phyloP scores from a whole-genome alignment of 2,113 vertebrate species.

The Melanerpes formicivorus region DNA sequence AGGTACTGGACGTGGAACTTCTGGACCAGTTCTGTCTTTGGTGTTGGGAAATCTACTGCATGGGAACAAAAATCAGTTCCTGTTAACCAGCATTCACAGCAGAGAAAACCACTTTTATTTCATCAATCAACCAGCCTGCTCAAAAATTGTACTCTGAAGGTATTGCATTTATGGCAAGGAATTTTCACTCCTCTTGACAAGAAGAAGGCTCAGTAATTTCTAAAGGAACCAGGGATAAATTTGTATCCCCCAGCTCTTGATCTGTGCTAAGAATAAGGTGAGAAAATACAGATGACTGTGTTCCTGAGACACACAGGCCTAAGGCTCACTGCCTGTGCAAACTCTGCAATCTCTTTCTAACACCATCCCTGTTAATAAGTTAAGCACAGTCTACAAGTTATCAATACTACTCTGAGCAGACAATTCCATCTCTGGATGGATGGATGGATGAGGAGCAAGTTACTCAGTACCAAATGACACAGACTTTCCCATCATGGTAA shows the following conservation, averaged over 20 bases:
- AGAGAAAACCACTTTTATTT: not conserved
- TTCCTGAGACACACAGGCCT: not conserved
- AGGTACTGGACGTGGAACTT: constrained; percentile 95
- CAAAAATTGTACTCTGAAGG: not conserved
- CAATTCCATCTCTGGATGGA: not conserved
- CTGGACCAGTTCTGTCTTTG: constrained; percentile 97
- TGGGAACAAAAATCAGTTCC: constrained; percentile 55
- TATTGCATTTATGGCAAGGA: not conserved
- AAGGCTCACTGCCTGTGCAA: not conserved
- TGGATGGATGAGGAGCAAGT: not conserved
- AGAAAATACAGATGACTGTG: not conserved
- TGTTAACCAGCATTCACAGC: constrained; percentile 24
- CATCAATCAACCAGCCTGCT: not conserved
- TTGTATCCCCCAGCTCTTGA: not conserved
- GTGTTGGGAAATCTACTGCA: constrained; percentile 95
- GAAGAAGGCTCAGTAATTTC: not conserved
- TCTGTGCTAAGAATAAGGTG: not conserved
- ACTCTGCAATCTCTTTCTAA: not conserved
- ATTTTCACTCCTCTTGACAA: not conserved
- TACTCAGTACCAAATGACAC: not conserved
- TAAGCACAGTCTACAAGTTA: not conserved
- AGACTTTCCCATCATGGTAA: not conserved
- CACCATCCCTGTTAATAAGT: not conserved
- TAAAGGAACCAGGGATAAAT: not conserved
- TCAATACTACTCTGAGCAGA: not conserved